Conservation (phyloP, 2,888 invertebrate genomes). For the Noctua janthe region DNA sequence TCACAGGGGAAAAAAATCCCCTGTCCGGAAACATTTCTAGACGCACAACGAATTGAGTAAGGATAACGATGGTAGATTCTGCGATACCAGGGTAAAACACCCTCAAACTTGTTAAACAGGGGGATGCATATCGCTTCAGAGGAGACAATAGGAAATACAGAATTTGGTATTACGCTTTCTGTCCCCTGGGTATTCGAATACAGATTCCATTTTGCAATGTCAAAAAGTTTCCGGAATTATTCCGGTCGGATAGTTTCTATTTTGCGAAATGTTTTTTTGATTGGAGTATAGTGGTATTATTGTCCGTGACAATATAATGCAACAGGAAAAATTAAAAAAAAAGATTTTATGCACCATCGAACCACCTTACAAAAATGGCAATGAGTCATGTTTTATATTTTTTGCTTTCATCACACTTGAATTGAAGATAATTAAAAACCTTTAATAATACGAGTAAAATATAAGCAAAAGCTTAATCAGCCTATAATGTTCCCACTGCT, state of each 20-base stretch:
- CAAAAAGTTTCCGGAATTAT: constrained; percentile 55
- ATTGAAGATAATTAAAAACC: neutral
- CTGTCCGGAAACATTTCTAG: constrained; percentile 75
- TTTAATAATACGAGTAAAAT: neutral
- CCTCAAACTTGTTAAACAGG: constrained; percentile 62
- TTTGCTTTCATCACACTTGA: neutral
- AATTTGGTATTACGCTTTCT: constrained; percentile 64
- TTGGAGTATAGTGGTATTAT: constrained; percentile 23
- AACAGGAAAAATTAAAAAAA: neutral
- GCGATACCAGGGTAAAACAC: constrained; percentile 59
- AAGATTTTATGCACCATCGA: neutral
- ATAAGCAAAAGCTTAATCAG: no score
- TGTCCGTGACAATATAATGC: neutral
- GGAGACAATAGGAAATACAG: constrained; percentile 68
- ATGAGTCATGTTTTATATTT: no score
- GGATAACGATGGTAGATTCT: constrained; percentile 68
- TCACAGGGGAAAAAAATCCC: constrained; percentile 62
- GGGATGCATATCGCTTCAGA: constrained; percentile 60
- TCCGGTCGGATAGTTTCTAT: constrained; percentile 36
- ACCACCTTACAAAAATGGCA: neutral
- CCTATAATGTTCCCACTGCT: no score
- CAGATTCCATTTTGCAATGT: constrained; percentile 55
- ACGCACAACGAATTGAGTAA: constrained; percentile 76
- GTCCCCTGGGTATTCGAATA: constrained; percentile 33
- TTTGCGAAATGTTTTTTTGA: constrained; percentile 24